Percentiles rank a stretch among this genome's conserved stretches.
Conservation (phyloP, 2,888 invertebrate genomes). For the Amblyjoppa fuscipennis region DNA sequence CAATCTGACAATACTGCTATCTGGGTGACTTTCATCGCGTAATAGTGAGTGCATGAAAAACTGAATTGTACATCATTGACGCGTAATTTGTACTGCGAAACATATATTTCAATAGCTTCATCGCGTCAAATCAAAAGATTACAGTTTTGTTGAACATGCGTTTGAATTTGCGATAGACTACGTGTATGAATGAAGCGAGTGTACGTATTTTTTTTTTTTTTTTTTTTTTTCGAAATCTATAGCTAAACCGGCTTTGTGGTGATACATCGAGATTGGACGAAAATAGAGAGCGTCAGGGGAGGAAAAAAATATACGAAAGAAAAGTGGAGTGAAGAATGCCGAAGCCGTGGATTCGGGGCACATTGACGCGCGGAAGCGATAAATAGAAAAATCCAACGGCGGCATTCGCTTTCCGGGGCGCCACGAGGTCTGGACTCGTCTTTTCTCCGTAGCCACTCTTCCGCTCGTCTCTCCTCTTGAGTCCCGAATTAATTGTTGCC, state of each 20-base stretch:
- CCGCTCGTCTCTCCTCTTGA: constrained; percentile 34
- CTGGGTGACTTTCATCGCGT: background rate
- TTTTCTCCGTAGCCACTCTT: constrained; percentile 46
- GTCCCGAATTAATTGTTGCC: constrained; percentile 58
- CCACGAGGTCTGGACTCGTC: constrained; percentile 63
- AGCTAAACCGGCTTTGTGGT: constrained; percentile 30
- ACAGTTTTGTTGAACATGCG: background rate
- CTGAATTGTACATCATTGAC: background rate
- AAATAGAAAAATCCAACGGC: constrained; percentile 60
- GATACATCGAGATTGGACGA: constrained; percentile 55
- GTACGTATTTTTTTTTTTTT: background rate
- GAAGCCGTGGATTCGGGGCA: background rate
- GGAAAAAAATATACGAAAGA: background rate
- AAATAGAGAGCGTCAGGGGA: constrained; percentile 36
- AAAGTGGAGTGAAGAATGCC: background rate
- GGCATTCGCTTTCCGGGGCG: constrained; percentile 58
- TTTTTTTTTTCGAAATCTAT: background rate
- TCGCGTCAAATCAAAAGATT: background rate
- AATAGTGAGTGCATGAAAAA: background rate
- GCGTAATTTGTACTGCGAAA: background rate
- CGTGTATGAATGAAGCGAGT: background rate
- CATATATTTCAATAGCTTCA: background rate
- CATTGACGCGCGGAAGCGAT: constrained; percentile 57
- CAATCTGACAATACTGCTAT: no score
- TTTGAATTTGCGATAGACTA: background rate